Evolutionary conservation across 2,113 vertebrate species (phyloP), one percentile per base, ranked within the genome.

Genomic region (Columba janthina): DNA sequence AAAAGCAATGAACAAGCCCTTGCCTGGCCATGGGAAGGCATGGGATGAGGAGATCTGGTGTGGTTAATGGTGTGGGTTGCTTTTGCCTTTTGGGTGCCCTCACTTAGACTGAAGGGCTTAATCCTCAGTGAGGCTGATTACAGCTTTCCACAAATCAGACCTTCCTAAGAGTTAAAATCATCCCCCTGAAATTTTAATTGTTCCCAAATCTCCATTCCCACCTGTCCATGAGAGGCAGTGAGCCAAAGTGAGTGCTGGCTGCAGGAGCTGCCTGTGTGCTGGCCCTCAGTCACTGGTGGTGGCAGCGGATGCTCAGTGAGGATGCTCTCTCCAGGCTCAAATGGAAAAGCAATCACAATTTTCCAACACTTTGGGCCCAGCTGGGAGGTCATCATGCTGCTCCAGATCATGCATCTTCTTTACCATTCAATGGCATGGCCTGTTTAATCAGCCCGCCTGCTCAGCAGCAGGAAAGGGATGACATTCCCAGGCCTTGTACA

Each of bases 251-350:
- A 51, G 5, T 0, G 1, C 34, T 60, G 53, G 32, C 34, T n/a
- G 51, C 62, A 46, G 54, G 38, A 83, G 20, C 22, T 18, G 22
- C 86, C 57, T 0, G 0, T 61, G 31, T 0, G 0, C 69, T 66
- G 64, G 58, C 31, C 40, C 31, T 64, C 21, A 3, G 40, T 38
- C 53, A 20, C n/a, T 2, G 1, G 15, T 21, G 29, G 25, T 58
- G 48, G 40, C n/a, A 22, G 31, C 21, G 16, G 11, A 44, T 31
- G 44, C 32, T 90, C 61, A 5, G 1, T 15, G 48, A 58, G 18
- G 57, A 42, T 53, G 34, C 16, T 79, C n/a, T 54, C n/a, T 34
- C 34, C 3, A 5, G 40, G 74, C 13, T 46, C 16, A 11, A 44
- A 32, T 8, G 8, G 74, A 26, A 89, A 79, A 73, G 34, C 46